These are phyloP conservation scores for Sisor rabdophorus DNA, from an alignment of 2,113 vertebrate genomes.

Conservation along the genomic window DNA sequence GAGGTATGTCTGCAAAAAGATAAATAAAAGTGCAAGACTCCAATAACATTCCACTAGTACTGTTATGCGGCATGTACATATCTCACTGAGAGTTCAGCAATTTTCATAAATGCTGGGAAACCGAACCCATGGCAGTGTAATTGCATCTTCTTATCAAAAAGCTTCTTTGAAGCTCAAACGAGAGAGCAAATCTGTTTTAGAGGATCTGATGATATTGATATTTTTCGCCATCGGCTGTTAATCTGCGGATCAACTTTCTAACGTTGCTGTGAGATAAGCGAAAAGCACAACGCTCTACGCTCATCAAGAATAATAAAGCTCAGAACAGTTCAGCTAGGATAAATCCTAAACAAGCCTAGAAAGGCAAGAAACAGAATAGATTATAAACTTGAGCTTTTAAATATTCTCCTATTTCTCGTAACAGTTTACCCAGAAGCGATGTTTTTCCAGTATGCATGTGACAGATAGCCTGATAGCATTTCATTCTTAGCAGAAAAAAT, in stretches of 20 bases:
- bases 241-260: conserved; percentile 71
- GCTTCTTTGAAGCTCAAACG: conserved; percentile 62
- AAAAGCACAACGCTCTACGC: conserved; percentile 36
- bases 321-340: conserved; percentile 29
- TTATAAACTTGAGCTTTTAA: not conserved
- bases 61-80: conserved; percentile 1
- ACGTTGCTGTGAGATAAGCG: conserved; percentile 69
- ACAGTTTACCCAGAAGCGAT: conserved; percentile 19
- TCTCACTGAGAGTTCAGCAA: not conserved
- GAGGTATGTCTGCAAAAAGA: conserved; percentile 36
- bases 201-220: conserved; percentile 66
- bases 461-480: not conserved
- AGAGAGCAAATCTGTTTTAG: conserved; percentile 57
- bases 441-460: conserved; percentile 11
- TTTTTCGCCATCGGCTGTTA: conserved; percentile 54
- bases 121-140: conserved; percentile 36
- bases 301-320: conserved; percentile 45
- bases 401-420: conserved; percentile 3
- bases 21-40: conserved; percentile 42
- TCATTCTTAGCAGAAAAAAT: not conserved
- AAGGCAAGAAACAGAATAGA: conserved; percentile 9
- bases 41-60: conserved; percentile 43
- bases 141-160: conserved; percentile 53
- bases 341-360: conserved; percentile 61
- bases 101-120: conserved; percentile 31